Base-by-base conservation (phyloP, 35 echinoderm and acorn worm genomes). In the Strongylocentrotus purpuratus region DNA sequence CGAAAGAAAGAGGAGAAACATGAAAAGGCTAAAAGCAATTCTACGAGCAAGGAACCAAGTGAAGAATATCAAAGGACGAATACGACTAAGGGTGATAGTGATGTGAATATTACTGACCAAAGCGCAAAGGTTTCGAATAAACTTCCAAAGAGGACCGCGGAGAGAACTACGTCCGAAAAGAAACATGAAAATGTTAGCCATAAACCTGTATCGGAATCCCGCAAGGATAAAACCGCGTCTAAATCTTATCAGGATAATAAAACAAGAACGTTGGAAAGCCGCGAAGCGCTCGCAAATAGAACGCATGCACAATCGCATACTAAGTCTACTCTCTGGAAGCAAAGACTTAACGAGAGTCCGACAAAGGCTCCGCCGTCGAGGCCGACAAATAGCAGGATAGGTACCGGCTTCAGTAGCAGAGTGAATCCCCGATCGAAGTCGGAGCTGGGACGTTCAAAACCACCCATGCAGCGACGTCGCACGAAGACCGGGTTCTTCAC, bases 401-500 rank as follows among this genome's bases (percentile, higher is more conserved):
- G 65, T 4, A 78, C 65, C 0, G 65, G 65, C 25, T 28, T 78
- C 65, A 78, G 20, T 78, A 78, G 87, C 45, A 33, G 87, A 45
- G 87, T 89, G 33, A 89, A 89, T 46, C 46, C 48, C 20, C 17
- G 91, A 55, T 93, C 47, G 46, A 93, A 58, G 48, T 93, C 91
- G 4, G 25, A 93, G 58, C 17, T 55, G 11, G 22, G 2, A 2
- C 32, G 46, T 18, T 33, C 17, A 10, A 93, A 93, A 58, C 91
- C 91, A n/a, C 46, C 46, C 12, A 22, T 93, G n/a, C 46, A 46
- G 15, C 91, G 91, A 31, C 45, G 48, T 18, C 48, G 4, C 5
- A 93, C 91, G 13, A 93, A 93, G 15, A 47, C 45, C 18, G 91
- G 91, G 20, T 58, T 46, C n/a, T 93, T 93, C 91, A 93, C 91